Evolutionary conservation across 2,797 vertebrate genomes (phyloP), one percentile per base, ranked within the genome.

Genomic region (Coranthus polyacanthus): DNA sequence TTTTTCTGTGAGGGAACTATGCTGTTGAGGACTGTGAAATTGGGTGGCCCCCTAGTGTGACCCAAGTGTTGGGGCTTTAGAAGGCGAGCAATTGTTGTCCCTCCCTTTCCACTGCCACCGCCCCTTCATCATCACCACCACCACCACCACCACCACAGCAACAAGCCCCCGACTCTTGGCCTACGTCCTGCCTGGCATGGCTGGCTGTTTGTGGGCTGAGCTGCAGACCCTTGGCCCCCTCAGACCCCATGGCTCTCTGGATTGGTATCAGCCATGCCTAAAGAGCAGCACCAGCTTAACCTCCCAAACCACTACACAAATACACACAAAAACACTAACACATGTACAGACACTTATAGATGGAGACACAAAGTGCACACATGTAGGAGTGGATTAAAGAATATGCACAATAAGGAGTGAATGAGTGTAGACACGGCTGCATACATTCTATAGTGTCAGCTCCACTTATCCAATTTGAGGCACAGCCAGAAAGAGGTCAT

Each of bases 341-440:
- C 7, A n/a, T 2, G 32, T 37, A 47, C 47, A 61, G 13, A 78
- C 41, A 56, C 36, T 60, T 5, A 39, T 15, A 57, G 34, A 43
- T 29, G 56, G 22, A 61, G 45, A 68, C 34, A 42, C 53, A 57
- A 43, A 68, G 70, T 68, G 77, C 39, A 53, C 68, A 68, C 69
- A 54, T 58, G 81, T 86, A 71, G 80, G 72, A 83, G 82, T 86
- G 81, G 83, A 85, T 88, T 86, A 81, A 72, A 85, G 59, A 80
- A 69, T 21, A 44, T 56, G 64, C 83, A 78, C 81, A 81, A 83
- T 77, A 72, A 65, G 59, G 64, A 75, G 47, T 58, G 53, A 84
- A 79, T 70, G 65, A 59, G 49, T 62, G 67, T 15, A 53, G 71
- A 83, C 76, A 66, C 58, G 64, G 73, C 61, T 68, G 56, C 66